Evolutionary conservation across 1,140 invertebrate genomes (phyloP).

Genomic region (Araneus ventricosus): DNA sequence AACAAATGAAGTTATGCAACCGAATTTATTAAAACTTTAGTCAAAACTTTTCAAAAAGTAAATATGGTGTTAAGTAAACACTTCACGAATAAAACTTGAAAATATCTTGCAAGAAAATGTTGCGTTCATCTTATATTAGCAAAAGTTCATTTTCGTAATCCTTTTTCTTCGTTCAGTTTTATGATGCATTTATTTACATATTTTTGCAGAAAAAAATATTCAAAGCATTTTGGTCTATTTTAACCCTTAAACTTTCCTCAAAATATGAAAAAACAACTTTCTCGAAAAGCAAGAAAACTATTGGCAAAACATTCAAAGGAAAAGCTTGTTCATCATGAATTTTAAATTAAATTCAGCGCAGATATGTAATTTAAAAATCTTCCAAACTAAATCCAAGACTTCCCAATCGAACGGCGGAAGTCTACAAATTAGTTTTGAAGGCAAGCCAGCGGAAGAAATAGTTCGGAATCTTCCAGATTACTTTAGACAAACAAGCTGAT

Average conservation of each 20-base stretch:
- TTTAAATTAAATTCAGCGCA: slow-evolving; percentile 13
- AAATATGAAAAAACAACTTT: neutral
- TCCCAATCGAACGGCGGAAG: neutral
- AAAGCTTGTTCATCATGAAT: neutral
- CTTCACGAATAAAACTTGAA: too few relatives aligned
- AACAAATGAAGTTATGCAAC: too few relatives aligned
- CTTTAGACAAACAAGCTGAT: slow-evolving; percentile 33
- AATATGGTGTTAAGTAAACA: too few relatives aligned
- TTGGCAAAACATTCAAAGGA: slow-evolving; percentile 11
- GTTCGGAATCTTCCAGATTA: slow-evolving; percentile 9
- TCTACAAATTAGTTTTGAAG: slow-evolving; percentile 37
- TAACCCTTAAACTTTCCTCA: neutral
- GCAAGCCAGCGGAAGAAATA: neutral
- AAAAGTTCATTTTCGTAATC: neutral
- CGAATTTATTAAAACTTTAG: too few relatives aligned
- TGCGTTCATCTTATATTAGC: neutral
- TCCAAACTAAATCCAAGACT: neutral
- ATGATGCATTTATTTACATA: neutral
- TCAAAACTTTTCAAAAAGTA: too few relatives aligned
- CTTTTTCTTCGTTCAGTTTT: too few relatives aligned
- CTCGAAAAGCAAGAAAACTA: neutral
- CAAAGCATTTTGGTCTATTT: neutral
- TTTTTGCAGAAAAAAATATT: neutral
- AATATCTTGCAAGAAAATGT: too few relatives aligned
- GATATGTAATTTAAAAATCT: slow-evolving; percentile 4